Evolutionary conservation across 2,797 vertebrate species (phyloP), one percentile per base, ranked within the genome.

Genomic region (Helicolenus hilgendorfi): DNA sequence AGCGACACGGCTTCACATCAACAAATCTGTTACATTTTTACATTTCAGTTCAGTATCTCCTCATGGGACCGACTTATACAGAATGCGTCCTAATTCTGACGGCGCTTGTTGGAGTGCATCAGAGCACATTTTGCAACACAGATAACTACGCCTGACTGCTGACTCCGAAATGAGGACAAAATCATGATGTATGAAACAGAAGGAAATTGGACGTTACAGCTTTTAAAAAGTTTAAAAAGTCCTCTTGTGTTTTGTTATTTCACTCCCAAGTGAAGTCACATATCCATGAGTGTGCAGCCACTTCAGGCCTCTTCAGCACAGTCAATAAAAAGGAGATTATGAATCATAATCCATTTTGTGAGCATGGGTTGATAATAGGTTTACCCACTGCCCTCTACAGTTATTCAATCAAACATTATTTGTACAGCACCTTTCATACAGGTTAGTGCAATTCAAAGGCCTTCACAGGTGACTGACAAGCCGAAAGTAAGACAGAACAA

Each of bases 81-180:
- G 72, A 76, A 53, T 18, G 29, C 5, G 87, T 86, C 84, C 92
- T 87, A 72, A 88, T 94, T 94, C 84, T 78, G 87, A 88, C 84
- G 88, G 41, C 2, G 65, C 69, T 81, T 73, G 73, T 59, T 81
- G 53, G 38, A 77, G 70, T 75, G 72, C 56, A 64, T 91, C 85
- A 85, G 74, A 85, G 77, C 2, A 15, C 73, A 55, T 85, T 49
- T 60, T 74, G 81, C 62, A 65, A 49, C 63, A n/a, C 62, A 31
- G 85, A 70, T 80, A 76, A 88, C 72, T 72, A 80, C 18, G 77
- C 78, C 69, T 76, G 88, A 88, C 83, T 77, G 80, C 45, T 58
- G 76, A 69, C 56, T 88, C 65, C 18, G 27, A 90, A 94, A 92
- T 83, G 63, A 67, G 87, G 84, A 65, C 84, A 72, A 22, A 24